phyloP scores from a whole-genome alignment of 2,888 invertebrate species.

The Lypha dubia region DNA sequence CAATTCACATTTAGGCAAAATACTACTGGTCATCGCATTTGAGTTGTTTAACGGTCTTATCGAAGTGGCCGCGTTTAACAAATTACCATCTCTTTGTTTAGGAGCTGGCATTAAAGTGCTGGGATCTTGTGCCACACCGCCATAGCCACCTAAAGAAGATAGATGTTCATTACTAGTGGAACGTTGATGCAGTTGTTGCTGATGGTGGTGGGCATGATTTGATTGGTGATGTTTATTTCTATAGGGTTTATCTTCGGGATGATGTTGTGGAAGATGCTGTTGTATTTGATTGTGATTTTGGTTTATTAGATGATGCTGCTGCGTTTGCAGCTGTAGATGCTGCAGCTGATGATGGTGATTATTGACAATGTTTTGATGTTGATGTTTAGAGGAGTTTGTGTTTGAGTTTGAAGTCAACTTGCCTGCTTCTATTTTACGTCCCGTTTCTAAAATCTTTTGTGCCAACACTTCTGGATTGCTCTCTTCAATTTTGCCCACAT shows the following conservation, averaged over 20 bases:
- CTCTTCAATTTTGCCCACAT: conserved; percentile 94
- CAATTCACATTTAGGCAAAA: conserved; percentile 79
- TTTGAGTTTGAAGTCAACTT: conserved; percentile 84
- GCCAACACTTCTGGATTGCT: conserved; percentile 95
- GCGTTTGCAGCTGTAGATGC: conserved; percentile 44
- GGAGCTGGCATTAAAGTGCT: conserved; percentile 83
- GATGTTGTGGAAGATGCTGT: conserved; percentile 50
- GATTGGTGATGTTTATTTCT: conserved; percentile 59
- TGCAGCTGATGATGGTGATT: conserved; percentile 58
- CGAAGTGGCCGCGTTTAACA: conserved; percentile 34
- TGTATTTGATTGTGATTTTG: conserved; percentile 44
- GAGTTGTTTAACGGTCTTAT: conserved; percentile 46
- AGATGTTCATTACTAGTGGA: conserved; percentile 67
- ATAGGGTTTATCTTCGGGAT: conserved; percentile 70
- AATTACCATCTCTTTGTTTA: conserved; percentile 66
- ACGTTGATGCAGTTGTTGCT: conserved; percentile 53
- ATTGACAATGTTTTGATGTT: conserved; percentile 46
- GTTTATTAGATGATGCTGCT: conserved; percentile 45
- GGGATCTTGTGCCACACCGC: conserved; percentile 57
- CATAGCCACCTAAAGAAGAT: conserved; percentile 63
- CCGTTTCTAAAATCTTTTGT: conserved; percentile 94
- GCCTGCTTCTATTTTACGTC: conserved; percentile 94
- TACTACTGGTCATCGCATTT: conserved; percentile 55
- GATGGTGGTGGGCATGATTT: conserved; percentile 47
- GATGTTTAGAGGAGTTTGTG: conserved; percentile 67